Percentiles rank a stretch among this genome's conserved stretches.
Conservation (phyloP, 2,888 invertebrate genomes). For the Hypena proboscidalis region DNA sequence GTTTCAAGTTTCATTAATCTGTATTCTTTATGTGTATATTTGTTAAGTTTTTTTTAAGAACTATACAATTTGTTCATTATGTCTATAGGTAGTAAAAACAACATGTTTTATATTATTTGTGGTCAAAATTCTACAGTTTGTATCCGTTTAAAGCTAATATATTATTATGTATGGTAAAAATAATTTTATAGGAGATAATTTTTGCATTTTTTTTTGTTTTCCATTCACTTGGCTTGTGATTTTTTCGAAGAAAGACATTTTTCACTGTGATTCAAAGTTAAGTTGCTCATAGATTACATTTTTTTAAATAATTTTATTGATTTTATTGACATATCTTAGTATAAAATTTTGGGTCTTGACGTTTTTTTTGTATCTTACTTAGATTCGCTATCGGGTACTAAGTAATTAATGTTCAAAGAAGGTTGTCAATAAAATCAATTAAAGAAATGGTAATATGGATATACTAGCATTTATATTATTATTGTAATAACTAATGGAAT, state of each 20-base stretch:
- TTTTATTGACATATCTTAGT: conserved; percentile 5
- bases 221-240: conserved; percentile 25
- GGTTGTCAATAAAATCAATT: no score
- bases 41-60: no score
- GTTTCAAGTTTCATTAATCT: no score
- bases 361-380: conserved; percentile 3
- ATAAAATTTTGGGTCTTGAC: conserved; percentile 1
- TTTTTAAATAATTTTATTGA: conserved; percentile 35
- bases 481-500: no score
- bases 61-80: no score
- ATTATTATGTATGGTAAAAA: no score
- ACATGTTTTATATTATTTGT: neutral
- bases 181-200: neutral
- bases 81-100: no score
- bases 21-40: no score
- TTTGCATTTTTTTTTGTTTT: neutral
- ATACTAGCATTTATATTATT: no score
- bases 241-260: conserved; percentile 32
- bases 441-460: no score
- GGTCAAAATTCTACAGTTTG: neutral
- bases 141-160: neutral
- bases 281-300: conserved; percentile 41
- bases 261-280: conserved; percentile 51
- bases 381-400: no score
- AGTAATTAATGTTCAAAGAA: no score